Conservation (phyloP, 2,797 vertebrate genomes). For the Spinibarbus caldwelli region DNA sequence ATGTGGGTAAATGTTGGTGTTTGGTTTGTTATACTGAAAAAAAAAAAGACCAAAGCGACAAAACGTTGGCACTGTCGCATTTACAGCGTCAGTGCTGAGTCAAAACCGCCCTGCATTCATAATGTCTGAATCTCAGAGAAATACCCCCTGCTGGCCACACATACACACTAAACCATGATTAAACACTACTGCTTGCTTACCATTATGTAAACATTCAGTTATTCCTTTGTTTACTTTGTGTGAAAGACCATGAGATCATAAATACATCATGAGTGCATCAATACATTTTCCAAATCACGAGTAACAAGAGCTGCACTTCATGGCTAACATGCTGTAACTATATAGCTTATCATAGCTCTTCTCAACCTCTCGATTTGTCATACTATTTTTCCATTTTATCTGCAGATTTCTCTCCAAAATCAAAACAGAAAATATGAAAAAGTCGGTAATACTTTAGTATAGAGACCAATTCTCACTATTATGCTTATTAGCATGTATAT, state of each 20-base stretch:
- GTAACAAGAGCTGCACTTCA: not conserved
- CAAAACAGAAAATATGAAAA: not conserved
- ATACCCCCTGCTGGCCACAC: not conserved
- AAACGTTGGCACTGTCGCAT: not conserved
- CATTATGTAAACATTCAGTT: not conserved
- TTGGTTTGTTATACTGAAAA: constrained; percentile 3
- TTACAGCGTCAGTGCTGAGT: constrained; percentile 20
- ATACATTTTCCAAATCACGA: not conserved
- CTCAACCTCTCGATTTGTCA: not conserved
- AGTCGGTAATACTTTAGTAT: no score
- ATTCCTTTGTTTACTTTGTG: constrained; percentile 21
- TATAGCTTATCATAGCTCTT: not conserved
- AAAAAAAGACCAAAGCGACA: not conserved
- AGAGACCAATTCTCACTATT: no score
- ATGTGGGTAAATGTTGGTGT: constrained; percentile 21
- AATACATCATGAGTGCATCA: not conserved
- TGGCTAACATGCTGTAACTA: not conserved
- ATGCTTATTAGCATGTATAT: no score
- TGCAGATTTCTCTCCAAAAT: not conserved
- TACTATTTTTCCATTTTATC: not conserved
- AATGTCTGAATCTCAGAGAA: not conserved
- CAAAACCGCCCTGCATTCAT: not conserved
- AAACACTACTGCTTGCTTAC: constrained; percentile 7
- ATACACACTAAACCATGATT: constrained; percentile 2
- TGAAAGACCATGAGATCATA: not conserved